A percentile compares a stretch with the other conserved stretches of the same genome.
Evolutionary conservation across 2,888 invertebrate genomes (phyloP).

Genomic region (Agrotis segetum): DNA sequence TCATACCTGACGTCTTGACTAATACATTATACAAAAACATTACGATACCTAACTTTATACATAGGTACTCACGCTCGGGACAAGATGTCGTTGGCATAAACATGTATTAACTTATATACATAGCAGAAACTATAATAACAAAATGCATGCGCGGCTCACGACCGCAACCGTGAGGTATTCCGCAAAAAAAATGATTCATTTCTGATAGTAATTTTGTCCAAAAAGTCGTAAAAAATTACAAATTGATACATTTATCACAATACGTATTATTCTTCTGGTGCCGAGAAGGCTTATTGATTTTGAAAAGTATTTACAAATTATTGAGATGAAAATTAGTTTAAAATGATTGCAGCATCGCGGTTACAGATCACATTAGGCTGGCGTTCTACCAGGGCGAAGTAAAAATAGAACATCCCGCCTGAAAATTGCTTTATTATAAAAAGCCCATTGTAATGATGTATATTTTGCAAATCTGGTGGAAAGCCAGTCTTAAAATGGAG

Average conservation of each 20-base stretch:
- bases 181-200: constrained; percentile 48
- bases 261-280: constrained; percentile 33
- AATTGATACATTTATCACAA: constrained; percentile 57
- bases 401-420: background rate
- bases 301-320: constrained; percentile 43
- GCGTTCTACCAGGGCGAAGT: background rate
- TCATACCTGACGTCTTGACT: constrained; percentile 58
- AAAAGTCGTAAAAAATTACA: constrained; percentile 21
- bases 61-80: constrained; percentile 66
- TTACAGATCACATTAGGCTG: constrained; percentile 6
- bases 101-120: constrained; percentile 58
- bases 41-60: constrained; percentile 69
- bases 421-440: background rate
- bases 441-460: background rate
- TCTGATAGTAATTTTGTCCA: constrained; percentile 42
- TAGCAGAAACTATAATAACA: constrained; percentile 67
- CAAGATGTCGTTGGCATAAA: constrained; percentile 61
- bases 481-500: constrained; percentile 4
- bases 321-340: constrained; percentile 34
- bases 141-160: constrained; percentile 61
- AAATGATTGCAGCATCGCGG: constrained; percentile 9
- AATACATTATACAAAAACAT: constrained; percentile 72
- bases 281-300: constrained; percentile 42
- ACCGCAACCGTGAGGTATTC: constrained; percentile 54
- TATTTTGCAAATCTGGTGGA: background rate